Evolutionary conservation across 2,888 invertebrate genomes (phyloP).

Genomic region (Diplolepis rosae): DNA sequence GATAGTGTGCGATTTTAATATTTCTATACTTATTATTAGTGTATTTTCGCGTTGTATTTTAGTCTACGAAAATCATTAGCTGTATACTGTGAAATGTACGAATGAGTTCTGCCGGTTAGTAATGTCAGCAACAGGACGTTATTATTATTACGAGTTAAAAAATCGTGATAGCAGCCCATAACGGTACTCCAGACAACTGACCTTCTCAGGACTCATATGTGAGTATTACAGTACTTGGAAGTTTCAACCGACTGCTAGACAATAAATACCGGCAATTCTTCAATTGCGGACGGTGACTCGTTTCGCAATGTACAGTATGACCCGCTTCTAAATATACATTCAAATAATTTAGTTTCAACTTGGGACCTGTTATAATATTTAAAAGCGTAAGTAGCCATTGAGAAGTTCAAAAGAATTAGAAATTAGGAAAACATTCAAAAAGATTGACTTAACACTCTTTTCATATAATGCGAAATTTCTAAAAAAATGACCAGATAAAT

Average conservation of each 20-base stretch:
- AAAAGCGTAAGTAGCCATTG: not conserved
- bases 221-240: slow-evolving; percentile 30
- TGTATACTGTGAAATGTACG: too few species aligned
- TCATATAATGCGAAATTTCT: too few species aligned
- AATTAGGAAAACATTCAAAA: not conserved
- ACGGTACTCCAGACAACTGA: slow-evolving; percentile 28
- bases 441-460: too few species aligned
- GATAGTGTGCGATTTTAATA: too few species aligned
- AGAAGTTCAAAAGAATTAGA: not conserved
- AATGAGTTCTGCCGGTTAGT: not conserved
- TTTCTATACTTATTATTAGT: too few species aligned
- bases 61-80: too few species aligned
- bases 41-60: too few species aligned
- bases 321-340: not conserved
- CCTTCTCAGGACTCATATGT: not conserved
- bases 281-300: not conserved
- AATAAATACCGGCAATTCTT: not conserved
- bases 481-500: too few species aligned
- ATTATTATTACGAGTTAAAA: slow-evolving; percentile 13
- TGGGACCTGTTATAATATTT: not conserved
- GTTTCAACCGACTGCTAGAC: slow-evolving; percentile 16
- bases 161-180: slow-evolving; percentile 11
- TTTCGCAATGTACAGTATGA: not conserved
- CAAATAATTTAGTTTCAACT: not conserved
- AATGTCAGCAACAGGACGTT: slow-evolving; percentile 12